Conservation (phyloP, 2,888 invertebrate species). For the Merodon equestris region DNA sequence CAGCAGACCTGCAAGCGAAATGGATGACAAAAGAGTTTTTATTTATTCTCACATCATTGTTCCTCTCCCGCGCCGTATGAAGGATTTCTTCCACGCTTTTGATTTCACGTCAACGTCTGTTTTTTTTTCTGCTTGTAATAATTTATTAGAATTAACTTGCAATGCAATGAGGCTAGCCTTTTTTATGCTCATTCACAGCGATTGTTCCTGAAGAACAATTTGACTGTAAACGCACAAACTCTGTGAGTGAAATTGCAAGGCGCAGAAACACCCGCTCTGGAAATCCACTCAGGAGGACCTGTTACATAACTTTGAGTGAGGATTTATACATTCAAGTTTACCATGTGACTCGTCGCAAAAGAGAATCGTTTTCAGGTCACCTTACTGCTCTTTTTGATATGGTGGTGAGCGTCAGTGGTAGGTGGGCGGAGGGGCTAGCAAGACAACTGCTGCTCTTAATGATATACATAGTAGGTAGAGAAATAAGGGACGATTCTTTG, state of each 20-base stretch:
- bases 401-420: too few species aligned
- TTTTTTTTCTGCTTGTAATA: neutral
- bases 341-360: slow-evolving; percentile 18
- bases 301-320: slow-evolving; percentile 45
- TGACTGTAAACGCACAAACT: neutral
- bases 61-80: neutral
- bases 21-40: slow-evolving; percentile 12
- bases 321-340: slow-evolving; percentile 30
- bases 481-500: too few species aligned
- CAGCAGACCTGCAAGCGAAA: slow-evolving; percentile 1
- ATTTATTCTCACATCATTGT: neutral
- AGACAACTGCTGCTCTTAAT: too few species aligned
- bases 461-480: too few species aligned
- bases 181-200: neutral
- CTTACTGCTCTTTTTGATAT: slow-evolving; percentile 15
- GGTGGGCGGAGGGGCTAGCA: neutral
- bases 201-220: neutral
- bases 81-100: neutral
- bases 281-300: slow-evolving; percentile 42
- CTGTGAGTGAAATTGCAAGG: neutral
- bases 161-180: neutral
- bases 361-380: slow-evolving; percentile 31
- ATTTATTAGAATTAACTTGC: neutral
- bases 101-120: neutral
- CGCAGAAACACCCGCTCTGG: slow-evolving; percentile 1